phyloP scores from a whole-genome alignment of 1,140 invertebrate species.

The Eumeta japonica region DNA sequence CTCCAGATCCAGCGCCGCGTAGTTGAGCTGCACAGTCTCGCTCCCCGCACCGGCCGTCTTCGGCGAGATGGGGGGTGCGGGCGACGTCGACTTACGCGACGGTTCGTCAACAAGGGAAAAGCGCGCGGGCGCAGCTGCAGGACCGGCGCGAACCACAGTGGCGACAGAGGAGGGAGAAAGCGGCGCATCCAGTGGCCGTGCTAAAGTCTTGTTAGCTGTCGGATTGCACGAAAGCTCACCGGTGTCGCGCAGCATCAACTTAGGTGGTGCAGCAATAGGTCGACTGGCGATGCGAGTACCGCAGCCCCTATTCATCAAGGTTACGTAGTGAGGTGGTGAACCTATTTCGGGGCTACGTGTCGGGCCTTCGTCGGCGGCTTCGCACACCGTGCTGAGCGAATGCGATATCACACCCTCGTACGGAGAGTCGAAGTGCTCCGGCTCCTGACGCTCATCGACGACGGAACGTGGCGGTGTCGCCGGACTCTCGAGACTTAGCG shows the following conservation, averaged over 20 bases:
- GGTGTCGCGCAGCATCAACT: conserved; percentile 6
- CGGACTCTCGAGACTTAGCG: conserved; percentile 30
- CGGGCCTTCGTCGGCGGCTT: conserved; percentile 30
- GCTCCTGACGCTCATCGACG: conserved; percentile 11
- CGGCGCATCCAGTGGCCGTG: not conserved
- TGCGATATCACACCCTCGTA: conserved; percentile 20
- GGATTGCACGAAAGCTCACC: conserved; percentile 24
- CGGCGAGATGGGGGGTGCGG: not conserved
- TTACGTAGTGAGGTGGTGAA: conserved; percentile 30
- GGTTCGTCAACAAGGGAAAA: conserved; percentile 6
- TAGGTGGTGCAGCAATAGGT: conserved; percentile 7
- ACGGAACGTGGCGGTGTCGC: conserved; percentile 19
- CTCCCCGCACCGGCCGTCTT: conserved; percentile 12
- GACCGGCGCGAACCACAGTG: not conserved
- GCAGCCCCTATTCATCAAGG: conserved; percentile 15
- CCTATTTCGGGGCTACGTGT: conserved; percentile 12
- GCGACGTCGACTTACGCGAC: not conserved
- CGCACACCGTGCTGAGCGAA: conserved; percentile 30
- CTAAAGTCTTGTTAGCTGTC: conserved; percentile 18
- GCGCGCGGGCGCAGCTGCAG: conserved; percentile 8
- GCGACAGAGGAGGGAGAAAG: not conserved
- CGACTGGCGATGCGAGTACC: conserved; percentile 1
- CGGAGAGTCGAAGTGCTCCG: conserved; percentile 4
- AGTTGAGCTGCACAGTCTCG: conserved; percentile 32
- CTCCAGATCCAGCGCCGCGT: conserved; percentile 43